Percentiles rank a stretch among this genome's conserved stretches.
These are phyloP conservation scores for Conops quadrifasciatus DNA, from an alignment of 2,888 invertebrate species.

Conservation along the genomic window DNA sequence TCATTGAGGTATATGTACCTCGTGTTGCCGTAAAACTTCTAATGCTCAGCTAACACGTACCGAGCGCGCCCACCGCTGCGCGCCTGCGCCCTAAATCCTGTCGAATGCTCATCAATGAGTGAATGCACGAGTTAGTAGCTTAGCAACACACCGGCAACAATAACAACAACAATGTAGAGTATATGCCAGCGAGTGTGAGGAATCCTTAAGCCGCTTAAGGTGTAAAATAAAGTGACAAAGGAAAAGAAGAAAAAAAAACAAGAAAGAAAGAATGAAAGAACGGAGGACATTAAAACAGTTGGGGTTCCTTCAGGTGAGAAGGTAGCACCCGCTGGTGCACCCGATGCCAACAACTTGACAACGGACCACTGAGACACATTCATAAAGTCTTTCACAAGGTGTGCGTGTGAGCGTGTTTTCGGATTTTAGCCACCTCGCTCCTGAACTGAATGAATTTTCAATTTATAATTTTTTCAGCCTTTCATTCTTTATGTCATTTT, in stretches of 20 bases:
- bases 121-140: not conserved
- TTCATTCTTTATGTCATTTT: conserved; percentile 19
- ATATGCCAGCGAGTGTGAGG: conserved; percentile 10
- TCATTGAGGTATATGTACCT: not conserved
- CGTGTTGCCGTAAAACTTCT: no score
- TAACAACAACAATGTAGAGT: not conserved
- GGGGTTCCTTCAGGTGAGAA: conserved; percentile 20
- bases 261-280: conserved; percentile 11
- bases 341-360: not conserved
- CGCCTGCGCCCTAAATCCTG: conserved; percentile 9
- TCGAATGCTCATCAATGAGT: conserved; percentile 28
- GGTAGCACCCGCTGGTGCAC: not conserved
- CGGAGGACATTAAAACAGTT: conserved; percentile 19
- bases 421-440: conserved; percentile 29
- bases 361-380: conserved; percentile 4
- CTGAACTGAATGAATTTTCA: conserved; percentile 42
- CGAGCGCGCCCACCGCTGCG: conserved; percentile 8
- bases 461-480: conserved; percentile 34
- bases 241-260: conserved; percentile 1
- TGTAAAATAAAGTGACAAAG: conserved; percentile 9
- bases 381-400: not conserved
- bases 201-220: conserved; percentile 31
- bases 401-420: conserved; percentile 1
- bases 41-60: not conserved
- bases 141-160: not conserved